Percentiles rank a stretch among this genome's conserved stretches.
These are phyloP conservation scores for Drosophila buzzatii DNA, from an alignment of 2,888 invertebrate genomes.

Conservation along the genomic window DNA sequence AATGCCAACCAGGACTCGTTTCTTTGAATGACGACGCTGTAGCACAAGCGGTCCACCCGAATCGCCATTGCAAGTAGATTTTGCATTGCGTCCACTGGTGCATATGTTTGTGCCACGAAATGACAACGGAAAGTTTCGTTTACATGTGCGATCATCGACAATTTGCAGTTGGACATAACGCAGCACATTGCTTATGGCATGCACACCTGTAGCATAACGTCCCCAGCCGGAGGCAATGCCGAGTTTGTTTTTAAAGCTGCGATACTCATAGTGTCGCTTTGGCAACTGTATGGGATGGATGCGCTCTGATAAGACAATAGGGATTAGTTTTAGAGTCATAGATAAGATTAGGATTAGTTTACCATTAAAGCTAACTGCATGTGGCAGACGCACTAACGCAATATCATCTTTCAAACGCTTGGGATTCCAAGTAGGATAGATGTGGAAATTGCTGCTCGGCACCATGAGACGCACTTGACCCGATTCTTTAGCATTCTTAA, in stretches of 20 bases:
- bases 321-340: neutral
- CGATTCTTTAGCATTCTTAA: conserved; percentile 82
- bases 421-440: conserved; percentile 84
- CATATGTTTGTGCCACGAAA: conserved; percentile 85
- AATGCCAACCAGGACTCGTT: conserved; percentile 81
- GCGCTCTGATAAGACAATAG: conserved; percentile 74
- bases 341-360: conserved; percentile 21
- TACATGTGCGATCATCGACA: conserved; percentile 84
- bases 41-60: conserved; percentile 84
- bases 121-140: conserved; percentile 83
- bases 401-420: conserved; percentile 83
- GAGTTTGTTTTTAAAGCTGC: conserved; percentile 82
- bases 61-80: conserved; percentile 86
- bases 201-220: conserved; percentile 83
- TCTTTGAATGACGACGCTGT: conserved; percentile 76
- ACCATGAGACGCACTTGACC: conserved; percentile 85
- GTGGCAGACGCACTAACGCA: conserved; percentile 81
- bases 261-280: conserved; percentile 78
- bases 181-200: conserved; percentile 84
- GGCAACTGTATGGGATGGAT: conserved; percentile 85
- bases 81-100: conserved; percentile 82
- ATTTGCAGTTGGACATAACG: conserved; percentile 84
- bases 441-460: conserved; percentile 78
- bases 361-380: conserved; percentile 82
- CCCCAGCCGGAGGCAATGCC: conserved; percentile 86